These are phyloP conservation scores for Myopa testacea DNA, from an alignment of 2,888 invertebrate species.

Conservation along the genomic window DNA sequence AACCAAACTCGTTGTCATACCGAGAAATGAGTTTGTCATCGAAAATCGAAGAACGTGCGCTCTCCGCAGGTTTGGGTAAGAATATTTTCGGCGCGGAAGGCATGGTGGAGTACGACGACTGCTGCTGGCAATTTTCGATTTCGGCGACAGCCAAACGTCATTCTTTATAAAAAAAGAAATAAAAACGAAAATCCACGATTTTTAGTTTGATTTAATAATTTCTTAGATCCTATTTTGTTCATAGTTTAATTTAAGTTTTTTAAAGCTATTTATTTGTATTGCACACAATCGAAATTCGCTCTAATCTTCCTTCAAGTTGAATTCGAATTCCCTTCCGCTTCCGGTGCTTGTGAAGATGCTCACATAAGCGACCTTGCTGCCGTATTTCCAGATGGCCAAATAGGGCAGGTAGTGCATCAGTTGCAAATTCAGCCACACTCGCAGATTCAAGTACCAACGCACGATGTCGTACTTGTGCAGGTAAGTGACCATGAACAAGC, in stretches of 20 bases:
- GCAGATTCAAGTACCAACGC: slow-evolving; percentile 74
- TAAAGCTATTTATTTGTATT: not conserved
- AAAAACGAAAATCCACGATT: too few species aligned
- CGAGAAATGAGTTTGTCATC: slow-evolving; percentile 98
- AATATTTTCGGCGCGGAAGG: too few species aligned
- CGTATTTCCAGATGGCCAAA: slow-evolving; percentile 76
- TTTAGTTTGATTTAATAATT: too few species aligned
- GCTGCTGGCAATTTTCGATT: too few species aligned
- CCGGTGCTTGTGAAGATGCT: slow-evolving; percentile 69
- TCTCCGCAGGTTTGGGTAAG: too few species aligned
- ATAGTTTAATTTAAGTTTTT: not conserved
- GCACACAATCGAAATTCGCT: not conserved
- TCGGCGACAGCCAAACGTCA: too few species aligned
- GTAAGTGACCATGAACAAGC: slow-evolving; percentile 61
- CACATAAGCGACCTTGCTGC: slow-evolving; percentile 73
- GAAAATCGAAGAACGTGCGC: slow-evolving; percentile 78
- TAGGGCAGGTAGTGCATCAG: slow-evolving; percentile 78
- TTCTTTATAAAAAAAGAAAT: too few species aligned
- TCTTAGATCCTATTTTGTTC: not conserved
- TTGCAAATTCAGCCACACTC: slow-evolving; percentile 72
- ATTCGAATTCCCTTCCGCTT: slow-evolving; percentile 48
- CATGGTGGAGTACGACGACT: too few species aligned
- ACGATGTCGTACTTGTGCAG: slow-evolving; percentile 70
- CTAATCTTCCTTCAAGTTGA: slow-evolving; percentile 58
- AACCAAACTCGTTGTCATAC: slow-evolving; percentile 99